A percentile compares a stretch with the other conserved stretches of the same genome.
phyloP scores from a whole-genome alignment of 2,113 vertebrate species.

The Mungos mungo region DNA sequence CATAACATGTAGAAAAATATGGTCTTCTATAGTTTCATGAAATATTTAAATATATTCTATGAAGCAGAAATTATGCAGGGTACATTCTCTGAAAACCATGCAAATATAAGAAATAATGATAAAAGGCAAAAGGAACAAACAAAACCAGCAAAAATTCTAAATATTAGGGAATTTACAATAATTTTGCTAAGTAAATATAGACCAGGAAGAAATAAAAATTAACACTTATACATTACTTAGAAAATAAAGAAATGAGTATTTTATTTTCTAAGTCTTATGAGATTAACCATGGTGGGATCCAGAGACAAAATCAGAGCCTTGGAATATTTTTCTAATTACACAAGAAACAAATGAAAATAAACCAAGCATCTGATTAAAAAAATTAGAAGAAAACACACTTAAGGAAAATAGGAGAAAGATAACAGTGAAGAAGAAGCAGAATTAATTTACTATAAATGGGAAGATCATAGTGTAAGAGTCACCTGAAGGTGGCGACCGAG shows the following conservation, averaged over 20 bases:
- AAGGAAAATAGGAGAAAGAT: background rate
- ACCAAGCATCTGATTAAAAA: background rate
- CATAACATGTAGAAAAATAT: background rate
- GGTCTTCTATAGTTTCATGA: background rate
- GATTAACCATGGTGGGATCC: background rate
- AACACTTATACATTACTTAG: background rate
- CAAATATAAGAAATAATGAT: background rate
- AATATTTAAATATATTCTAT: conserved; percentile 9
- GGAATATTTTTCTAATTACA: conserved; percentile 6
- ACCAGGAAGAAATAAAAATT: conserved; percentile 17
- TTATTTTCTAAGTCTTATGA: background rate
- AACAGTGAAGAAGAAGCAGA: conserved; percentile 10
- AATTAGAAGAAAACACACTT: background rate
- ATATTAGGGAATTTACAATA: background rate
- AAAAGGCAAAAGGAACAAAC: background rate
- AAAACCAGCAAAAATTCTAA: background rate
- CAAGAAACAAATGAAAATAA: conserved; percentile 22
- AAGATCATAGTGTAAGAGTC: no score
- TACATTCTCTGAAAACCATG: background rate
- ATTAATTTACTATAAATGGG: conserved; percentile 13
- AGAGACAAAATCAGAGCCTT: conserved; percentile 46
- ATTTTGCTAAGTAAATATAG: background rate
- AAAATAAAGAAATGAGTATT: background rate
- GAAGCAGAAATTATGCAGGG: background rate
- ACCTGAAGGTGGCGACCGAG: no score